Conservation (phyloP, 2,888 invertebrate genomes). For the Coronaproctus castanopsis region DNA sequence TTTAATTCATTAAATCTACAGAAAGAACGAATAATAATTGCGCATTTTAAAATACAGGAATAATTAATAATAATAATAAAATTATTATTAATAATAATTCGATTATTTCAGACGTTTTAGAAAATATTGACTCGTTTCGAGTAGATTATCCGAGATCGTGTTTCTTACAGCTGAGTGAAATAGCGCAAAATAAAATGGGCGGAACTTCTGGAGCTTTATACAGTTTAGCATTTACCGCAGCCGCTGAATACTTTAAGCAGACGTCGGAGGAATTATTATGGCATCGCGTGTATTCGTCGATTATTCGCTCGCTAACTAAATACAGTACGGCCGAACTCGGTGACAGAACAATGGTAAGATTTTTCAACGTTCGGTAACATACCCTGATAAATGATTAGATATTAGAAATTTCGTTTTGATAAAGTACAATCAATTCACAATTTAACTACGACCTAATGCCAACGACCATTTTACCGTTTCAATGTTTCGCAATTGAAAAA, state of each 20-base stretch:
- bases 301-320: constrained; percentile 38
- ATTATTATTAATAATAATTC: no score
- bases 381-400: no score
- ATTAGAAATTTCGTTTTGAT: no score
- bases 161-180: constrained; percentile 13
- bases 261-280: constrained; percentile 27
- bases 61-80: no score
- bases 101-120: not conserved
- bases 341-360: constrained; percentile 49
- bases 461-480: no score
- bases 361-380: no score
- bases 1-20: no score
- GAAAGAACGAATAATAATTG: no score
- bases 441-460: no score
- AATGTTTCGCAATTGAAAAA: no score
- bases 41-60: no score
- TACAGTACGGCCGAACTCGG: constrained; percentile 53
- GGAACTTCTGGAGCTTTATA: constrained; percentile 64
- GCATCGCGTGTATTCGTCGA: constrained; percentile 34
- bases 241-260: constrained; percentile 23
- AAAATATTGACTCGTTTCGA: not conserved
- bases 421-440: no score
- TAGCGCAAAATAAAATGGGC: constrained; percentile 47
- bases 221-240: constrained; percentile 40
- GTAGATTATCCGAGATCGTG: constrained; percentile 11